Percentiles rank a stretch among this genome's conserved stretches.
phyloP scores from a whole-genome alignment of 2,797 vertebrate genomes.

The Calcarius lapponicus region DNA sequence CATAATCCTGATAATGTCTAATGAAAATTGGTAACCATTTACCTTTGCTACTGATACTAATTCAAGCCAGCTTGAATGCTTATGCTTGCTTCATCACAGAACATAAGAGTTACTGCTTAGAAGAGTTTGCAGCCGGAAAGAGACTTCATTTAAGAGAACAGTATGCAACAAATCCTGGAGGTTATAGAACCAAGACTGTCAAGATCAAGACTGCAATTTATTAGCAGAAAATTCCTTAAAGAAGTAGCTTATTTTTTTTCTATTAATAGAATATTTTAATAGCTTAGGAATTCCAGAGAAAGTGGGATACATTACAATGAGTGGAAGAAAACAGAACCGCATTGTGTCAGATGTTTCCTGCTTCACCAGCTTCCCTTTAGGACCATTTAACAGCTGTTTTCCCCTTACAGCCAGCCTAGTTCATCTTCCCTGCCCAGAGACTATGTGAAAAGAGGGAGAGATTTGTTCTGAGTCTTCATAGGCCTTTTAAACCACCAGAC shows the following conservation, averaged over 20 bases:
- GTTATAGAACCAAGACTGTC: not conserved
- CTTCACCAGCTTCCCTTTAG: not conserved
- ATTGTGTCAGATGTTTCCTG: not conserved
- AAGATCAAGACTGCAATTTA: not conserved
- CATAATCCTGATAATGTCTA: not conserved
- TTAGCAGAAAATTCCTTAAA: not conserved
- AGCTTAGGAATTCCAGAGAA: not conserved
- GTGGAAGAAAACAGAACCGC: not conserved
- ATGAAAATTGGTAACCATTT: not conserved
- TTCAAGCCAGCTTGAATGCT: not conserved
- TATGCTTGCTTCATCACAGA: not conserved
- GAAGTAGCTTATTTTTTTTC: not conserved
- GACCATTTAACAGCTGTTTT: not conserved
- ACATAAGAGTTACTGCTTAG: not conserved
- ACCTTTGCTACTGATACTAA: not conserved
- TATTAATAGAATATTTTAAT: not conserved
- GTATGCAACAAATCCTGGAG: not conserved
- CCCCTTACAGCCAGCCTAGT: not conserved
- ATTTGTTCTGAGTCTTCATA: not conserved
- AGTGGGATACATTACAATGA: not conserved
- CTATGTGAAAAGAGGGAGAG: not conserved
- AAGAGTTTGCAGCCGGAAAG: not conserved
- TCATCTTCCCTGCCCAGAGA: not conserved
- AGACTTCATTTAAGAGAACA: not conserved
- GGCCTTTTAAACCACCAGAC: not conserved